Evolutionary conservation across 2,888 invertebrate species (phyloP).

Genomic region (Idaea straminata): DNA sequence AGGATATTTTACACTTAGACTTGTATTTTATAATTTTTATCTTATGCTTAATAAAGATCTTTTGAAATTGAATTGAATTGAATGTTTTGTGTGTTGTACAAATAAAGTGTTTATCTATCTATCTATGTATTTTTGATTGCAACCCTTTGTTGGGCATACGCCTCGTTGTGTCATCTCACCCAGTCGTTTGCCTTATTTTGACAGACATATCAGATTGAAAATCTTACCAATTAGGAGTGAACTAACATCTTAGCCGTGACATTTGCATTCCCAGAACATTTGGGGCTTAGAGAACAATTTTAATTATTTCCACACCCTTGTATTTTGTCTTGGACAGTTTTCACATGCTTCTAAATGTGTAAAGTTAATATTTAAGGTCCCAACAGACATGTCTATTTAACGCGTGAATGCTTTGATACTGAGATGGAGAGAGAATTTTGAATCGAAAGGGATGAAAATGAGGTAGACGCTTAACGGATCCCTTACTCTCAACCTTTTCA

Average conservation of each 20-base stretch:
- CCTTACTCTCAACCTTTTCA: too few species aligned
- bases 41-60: too few species aligned
- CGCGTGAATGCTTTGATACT: neutral
- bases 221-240: neutral
- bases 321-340: neutral
- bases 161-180: too few species aligned
- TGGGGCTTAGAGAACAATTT: neutral
- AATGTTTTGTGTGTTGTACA: too few species aligned
- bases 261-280: neutral
- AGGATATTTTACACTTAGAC: too few species aligned
- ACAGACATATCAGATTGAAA: neutral
- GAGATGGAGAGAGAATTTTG: neutral
- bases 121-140: too few species aligned
- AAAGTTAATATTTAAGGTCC: slow-evolving; percentile 1
- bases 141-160: too few species aligned
- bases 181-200: too few species aligned
- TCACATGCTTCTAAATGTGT: neutral
- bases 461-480: neutral
- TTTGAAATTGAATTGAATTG: too few species aligned
- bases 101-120: too few species aligned
- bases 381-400: neutral
- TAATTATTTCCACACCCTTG: neutral
- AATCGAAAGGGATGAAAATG: neutral
- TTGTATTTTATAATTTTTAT: too few species aligned
- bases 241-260: neutral